Conservation (phyloP, 2,888 invertebrate genomes). For the Ormyrus labotus region DNA sequence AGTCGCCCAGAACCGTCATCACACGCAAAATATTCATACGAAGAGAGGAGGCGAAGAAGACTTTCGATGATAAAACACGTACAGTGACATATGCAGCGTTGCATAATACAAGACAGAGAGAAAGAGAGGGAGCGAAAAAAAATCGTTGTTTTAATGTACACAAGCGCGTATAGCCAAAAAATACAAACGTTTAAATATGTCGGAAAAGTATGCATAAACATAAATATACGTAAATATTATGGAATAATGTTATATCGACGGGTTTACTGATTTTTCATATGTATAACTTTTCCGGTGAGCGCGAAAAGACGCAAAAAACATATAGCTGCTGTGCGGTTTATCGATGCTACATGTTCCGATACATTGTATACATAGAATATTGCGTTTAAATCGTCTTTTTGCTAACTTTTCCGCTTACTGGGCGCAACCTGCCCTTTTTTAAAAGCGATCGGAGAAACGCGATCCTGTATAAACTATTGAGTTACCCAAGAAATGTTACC, state of each 20-base stretch:
- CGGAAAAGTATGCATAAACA: slow-evolving; percentile 43
- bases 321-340: slow-evolving; percentile 54
- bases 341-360: slow-evolving; percentile 49
- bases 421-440: slow-evolving; percentile 41
- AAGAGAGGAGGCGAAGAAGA: slow-evolving; percentile 7
- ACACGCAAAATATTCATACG: background rate
- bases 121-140: background rate
- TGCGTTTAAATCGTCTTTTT: slow-evolving; percentile 51
- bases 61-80: background rate
- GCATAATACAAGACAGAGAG: slow-evolving; percentile 7
- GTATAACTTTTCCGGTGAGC: slow-evolving; percentile 27
- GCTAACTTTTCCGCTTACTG: slow-evolving; percentile 52
- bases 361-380: slow-evolving; percentile 50
- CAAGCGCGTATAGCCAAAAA: slow-evolving; percentile 47
- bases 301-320: slow-evolving; percentile 54
- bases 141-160: slow-evolving; percentile 46
- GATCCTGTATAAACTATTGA: slow-evolving; percentile 46
- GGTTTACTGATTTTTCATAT: slow-evolving; percentile 39
- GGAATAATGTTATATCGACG: slow-evolving; percentile 46
- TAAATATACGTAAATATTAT: slow-evolving; percentile 43
- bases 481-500: slow-evolving; percentile 45
- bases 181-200: slow-evolving; percentile 49
- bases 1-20: slow-evolving; percentile 1
- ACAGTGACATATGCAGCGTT: background rate
- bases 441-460: slow-evolving; percentile 29